Base-by-base conservation (phyloP, 2,888 invertebrate species). In the Dascillus cervinus region DNA sequence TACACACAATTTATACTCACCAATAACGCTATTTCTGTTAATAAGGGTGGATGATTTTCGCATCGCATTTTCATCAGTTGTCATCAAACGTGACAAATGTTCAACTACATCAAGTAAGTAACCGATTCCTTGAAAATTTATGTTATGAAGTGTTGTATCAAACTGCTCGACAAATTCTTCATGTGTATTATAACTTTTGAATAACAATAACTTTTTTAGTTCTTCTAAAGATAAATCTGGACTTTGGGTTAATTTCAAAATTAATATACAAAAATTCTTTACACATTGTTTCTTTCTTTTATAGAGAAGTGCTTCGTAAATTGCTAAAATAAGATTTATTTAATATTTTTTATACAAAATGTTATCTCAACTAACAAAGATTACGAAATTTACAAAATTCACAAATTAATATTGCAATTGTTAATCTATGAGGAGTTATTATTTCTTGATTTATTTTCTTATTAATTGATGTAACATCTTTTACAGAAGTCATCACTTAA, bases 371-470 rank as follows among this genome's bases (percentile, higher is more conserved):
- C 45, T 50, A 54, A 72, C 72, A 64, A 55, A 66, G 65, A 22
- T 63, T 61, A 61, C 73, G 73, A 47, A 80, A 69, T 47, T 76
- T 65, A 28, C 82, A 77, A 66, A 82, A 87, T 57, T 82, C 80
- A 50, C 79, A 73, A 22, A 87, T 81, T 51, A 88, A 71, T 32
- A 84, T 73, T 3, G 84, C 73, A 6, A 87, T 79, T 2, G 82
- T 76, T 46, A 88, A 73, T 71, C 86, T 84, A 52, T 87, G 85
- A 1, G 87, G 83, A 1, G 87, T 87, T 29, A 88, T 65, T 50
- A 71, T 74, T 60, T 80, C 80, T 34, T 38, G 35, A 11, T 21
- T 13, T 8, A 10, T 15, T 17, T 34, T 38, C 10, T 26, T 29
- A 6, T 11, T 28, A 2, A 28, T 13, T 4, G 11, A 15, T 15